Conservation (phyloP, 2,797 vertebrate species). For the Rhinella marina region DNA sequence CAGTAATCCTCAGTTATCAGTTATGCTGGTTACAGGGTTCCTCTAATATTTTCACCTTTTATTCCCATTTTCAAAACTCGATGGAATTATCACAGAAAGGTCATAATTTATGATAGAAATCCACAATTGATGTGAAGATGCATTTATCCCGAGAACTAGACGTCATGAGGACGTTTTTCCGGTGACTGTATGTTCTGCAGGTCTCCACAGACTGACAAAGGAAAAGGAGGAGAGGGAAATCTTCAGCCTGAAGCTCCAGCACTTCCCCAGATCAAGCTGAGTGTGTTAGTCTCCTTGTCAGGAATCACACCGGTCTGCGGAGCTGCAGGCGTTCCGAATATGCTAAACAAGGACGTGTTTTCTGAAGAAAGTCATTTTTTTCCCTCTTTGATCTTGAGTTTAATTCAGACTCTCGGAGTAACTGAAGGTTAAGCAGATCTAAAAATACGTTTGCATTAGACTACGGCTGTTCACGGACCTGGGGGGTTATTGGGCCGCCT, state of each 20-base stretch:
- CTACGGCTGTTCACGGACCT: slow-evolving; percentile 22
- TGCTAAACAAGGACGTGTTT: slow-evolving; percentile 59
- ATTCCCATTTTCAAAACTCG: neutral
- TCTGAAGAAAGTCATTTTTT: slow-evolving; percentile 48
- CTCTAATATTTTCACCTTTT: neutral
- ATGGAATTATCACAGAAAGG: neutral
- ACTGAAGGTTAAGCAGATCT: slow-evolving; percentile 57
- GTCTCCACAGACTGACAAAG: slow-evolving; percentile 53
- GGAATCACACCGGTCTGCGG: slow-evolving; percentile 49
- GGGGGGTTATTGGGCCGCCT: slow-evolving; percentile 1
- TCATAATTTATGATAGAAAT: neutral
- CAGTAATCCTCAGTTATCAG: neutral
- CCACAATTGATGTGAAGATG: slow-evolving; percentile 13
- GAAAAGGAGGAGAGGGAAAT: slow-evolving; percentile 2
- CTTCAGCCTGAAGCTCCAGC: slow-evolving; percentile 40
- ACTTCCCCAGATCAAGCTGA: slow-evolving; percentile 53
- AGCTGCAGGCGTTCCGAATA: slow-evolving; percentile 54
- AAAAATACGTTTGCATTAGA: slow-evolving; percentile 56
- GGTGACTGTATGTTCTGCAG: slow-evolving; percentile 29
- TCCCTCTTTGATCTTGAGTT: slow-evolving; percentile 54
- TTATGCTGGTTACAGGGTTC: neutral
- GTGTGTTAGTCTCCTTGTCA: slow-evolving; percentile 54
- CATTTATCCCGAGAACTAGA: slow-evolving; percentile 10
- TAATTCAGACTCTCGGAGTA: slow-evolving; percentile 54
- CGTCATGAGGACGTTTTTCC: neutral